Base-by-base conservation (phyloP, 2,797 vertebrate species). In the Nannoperca australis region DNA sequence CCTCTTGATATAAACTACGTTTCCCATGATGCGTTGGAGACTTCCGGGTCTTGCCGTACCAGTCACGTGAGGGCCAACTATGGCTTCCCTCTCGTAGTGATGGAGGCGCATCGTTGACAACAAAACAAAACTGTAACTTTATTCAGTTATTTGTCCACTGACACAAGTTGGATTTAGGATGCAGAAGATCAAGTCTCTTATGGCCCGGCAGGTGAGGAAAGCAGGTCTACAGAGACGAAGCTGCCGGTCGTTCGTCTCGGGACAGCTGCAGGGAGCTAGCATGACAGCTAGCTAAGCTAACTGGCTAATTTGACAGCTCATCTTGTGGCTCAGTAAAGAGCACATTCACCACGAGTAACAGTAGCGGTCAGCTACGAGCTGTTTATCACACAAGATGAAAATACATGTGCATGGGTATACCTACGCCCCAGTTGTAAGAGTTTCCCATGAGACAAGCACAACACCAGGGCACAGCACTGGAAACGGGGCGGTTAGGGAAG, bases 171-270 rank as follows among this genome's bases (percentile, higher is more conserved):
- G 51, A 69, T 11, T 70, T 17, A 84, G 24, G 73, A 99, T 99
- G 98, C 98, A 99, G 94, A 99, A 99, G 94, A 99, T 99, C 75
- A 99, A 99, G 91, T 99, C 97, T 64, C 93, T 99, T 3, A 99
- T 99, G 97, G 91, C 96, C 93, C 97, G 98, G 15, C 98, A 98
- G 98, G 98, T 99, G 92, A 95, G 95, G 49, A 30, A 4, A 69
- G 5, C 55, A 32, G 27, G 24, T 10, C 6, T 0, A n/a, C 59
- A 40, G 3, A 49, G 12, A 58, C 56, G 0, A 9, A 54, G 17
- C 27, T 24, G 38, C 13, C 2, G 56, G 18, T 20, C 14, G 24
- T 60, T 72, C 61, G 45, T 70, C 20, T 68, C 69, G 83, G 83
- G 65, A 73, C 74, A 83, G 54, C 66, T 84, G 81, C 80, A 81